Base-by-base conservation (phyloP, 1,140 invertebrate genomes). In the Aphaenogaster ashmeadi region DNA sequence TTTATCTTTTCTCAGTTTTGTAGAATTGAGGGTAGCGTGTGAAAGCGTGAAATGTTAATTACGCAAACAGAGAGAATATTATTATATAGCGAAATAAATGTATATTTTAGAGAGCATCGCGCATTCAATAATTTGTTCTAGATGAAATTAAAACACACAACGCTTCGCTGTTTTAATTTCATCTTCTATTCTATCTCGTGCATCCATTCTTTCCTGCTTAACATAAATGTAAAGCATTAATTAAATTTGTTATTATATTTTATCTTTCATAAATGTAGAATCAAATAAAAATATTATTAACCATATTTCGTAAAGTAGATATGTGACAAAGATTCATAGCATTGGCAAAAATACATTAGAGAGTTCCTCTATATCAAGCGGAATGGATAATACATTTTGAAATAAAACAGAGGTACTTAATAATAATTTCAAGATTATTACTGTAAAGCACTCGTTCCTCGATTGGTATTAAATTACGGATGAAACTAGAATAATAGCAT, bases 401-500 rank as follows among this genome's bases (percentile, higher is more conserved):
- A 69, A 15, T 83, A 71, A 83, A 72, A 60, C 80, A 72, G 54
- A 60, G 54, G 11, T 36, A 67, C n/a, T 67, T 67, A 36, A 56
- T 54, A 83, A 74, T 74, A 69, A 83, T 58, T n/a, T 27, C 7
- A 44, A 27, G 52, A 81, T 81, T 71, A 81, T 81, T 47, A 27
- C 18, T 47, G 1, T 44, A 72, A 83, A 18, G 80, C 15, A 36
- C 27, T 47, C 11, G 54, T 72, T 72, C 8, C 13, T 81, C 78
- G 21, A 58, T 71, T 44, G 64, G 15, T 83, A 72, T 83, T 72
- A 58, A 72, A 72, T 83, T 83, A 83, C 41, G 67, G 54, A 38
- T 83, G 38, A 83, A 72, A 83, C 67, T 83, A 58, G 80, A 72
- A 72, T 83, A 83, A 83, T 74, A 81, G 21, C 50, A 83, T 83